Evolutionary conservation across 1,140 invertebrate genomes (phyloP).

Genomic region (Meloidogyne floridensis): DNA sequence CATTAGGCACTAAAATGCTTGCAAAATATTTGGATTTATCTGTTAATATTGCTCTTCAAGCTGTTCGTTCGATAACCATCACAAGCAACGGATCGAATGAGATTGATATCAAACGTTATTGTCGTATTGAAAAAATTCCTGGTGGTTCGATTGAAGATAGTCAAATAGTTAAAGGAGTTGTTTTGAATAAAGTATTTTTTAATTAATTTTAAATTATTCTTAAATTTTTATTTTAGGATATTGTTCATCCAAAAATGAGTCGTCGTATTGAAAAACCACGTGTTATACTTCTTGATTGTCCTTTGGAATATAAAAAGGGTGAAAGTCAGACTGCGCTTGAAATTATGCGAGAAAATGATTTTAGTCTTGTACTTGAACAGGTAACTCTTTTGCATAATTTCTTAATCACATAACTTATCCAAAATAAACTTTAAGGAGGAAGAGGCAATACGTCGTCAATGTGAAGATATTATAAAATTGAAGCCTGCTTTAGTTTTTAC

Average conservation of each 20-base stretch:
- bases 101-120: constrained; percentile 97
- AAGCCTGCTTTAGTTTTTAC: constrained; percentile 97
- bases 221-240: constrained; percentile 71
- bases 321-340: constrained; percentile 97
- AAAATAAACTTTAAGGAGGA: constrained; percentile 77
- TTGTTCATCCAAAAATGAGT: constrained; percentile 95
- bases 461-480: constrained; percentile 86
- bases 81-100: constrained; percentile 84
- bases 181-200: constrained; percentile 82
- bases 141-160: constrained; percentile 94
- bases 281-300: constrained; percentile 90
- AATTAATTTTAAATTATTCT: not conserved
- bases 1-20: constrained; percentile 95
- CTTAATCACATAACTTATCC: not conserved
- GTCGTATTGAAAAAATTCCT: constrained; percentile 96
- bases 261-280: constrained; percentile 91
- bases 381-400: constrained; percentile 15
- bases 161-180: constrained; percentile 87
- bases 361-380: constrained; percentile 78
- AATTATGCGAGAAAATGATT: constrained; percentile 90
- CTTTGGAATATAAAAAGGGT: constrained; percentile 97
- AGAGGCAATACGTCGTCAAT: constrained; percentile 87
- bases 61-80: constrained; percentile 84
- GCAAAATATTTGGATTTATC: constrained; percentile 90
- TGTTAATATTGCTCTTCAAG: constrained; percentile 90